These are phyloP conservation scores for Sinocyclocheilus rhinocerous DNA, from an alignment of 2,113 vertebrate genomes.

Conservation along the genomic window DNA sequence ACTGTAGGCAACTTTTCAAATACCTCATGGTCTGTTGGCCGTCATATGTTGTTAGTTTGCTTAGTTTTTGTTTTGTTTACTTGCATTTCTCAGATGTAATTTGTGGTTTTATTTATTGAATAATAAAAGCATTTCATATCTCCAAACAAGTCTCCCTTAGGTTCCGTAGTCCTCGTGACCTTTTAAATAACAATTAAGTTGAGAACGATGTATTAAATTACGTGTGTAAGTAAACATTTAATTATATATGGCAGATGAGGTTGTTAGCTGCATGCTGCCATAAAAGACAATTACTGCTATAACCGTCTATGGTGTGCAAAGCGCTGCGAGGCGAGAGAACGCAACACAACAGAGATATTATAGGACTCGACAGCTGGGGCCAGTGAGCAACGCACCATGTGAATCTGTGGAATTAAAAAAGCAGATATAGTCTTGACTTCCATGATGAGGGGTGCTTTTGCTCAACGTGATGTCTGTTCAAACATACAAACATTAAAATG, in stretches of 20 bases:
- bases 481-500: not conserved
- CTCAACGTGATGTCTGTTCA: not conserved
- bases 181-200: not conserved
- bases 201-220: not conserved
- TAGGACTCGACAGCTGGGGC: constrained; percentile 63
- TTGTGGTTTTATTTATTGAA: constrained; percentile 96
- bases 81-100: constrained; percentile 84
- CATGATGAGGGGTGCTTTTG: not conserved
- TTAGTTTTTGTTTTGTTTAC: constrained; percentile 63
- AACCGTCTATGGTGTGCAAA: constrained; percentile 92
- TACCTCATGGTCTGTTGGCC: constrained; percentile 95
- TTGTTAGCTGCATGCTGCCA: constrained; percentile 71
- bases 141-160: constrained; percentile 55
- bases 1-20: constrained; percentile 85
- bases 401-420: constrained; percentile 14
- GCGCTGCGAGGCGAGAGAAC: constrained; percentile 78
- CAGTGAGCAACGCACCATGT: not conserved
- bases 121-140: constrained; percentile 77
- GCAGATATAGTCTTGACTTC: not conserved
- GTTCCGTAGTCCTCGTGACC: no score
- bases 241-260: constrained; percentile 72
- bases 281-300: constrained; percentile 88
- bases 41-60: constrained; percentile 63
- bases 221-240: no score
- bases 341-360: constrained; percentile 68